phyloP scores from a whole-genome alignment of 2,888 invertebrate species.

The Aphrophora alni region DNA sequence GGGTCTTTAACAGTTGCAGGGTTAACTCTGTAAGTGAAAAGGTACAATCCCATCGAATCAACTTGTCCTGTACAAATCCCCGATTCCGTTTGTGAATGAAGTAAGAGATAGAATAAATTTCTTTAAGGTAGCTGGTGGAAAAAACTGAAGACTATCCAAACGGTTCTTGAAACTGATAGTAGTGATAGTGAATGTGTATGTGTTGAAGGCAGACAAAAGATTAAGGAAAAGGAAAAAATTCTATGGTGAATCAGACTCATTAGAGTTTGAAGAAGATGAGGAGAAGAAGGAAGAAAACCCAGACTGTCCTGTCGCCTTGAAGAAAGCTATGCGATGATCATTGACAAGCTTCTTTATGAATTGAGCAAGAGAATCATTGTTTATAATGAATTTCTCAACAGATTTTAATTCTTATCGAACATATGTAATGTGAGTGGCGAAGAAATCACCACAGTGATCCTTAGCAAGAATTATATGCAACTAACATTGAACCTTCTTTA shows the following conservation, averaged over 20 bases:
- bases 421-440: no score
- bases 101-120: constrained; percentile 18
- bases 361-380: constrained; percentile 6
- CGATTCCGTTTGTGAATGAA: constrained; percentile 12
- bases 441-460: no score
- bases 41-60: constrained; percentile 10
- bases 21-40: no score
- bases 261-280: not conserved
- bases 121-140: constrained; percentile 15
- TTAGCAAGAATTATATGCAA: no score
- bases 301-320: no score
- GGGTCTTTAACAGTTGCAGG: no score
- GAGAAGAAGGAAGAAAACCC: not conserved
- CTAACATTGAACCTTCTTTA: no score
- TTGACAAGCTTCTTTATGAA: not conserved
- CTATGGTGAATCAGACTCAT: not conserved
- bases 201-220: constrained; percentile 11
- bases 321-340: no score
- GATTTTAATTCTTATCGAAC: no score
- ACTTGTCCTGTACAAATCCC: constrained; percentile 12
- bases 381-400: constrained; percentile 14
- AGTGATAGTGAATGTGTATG: not conserved
- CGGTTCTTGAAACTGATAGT: no score
- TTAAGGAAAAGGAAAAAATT: constrained; percentile 11
- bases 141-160: no score